phyloP scores from a whole-genome alignment of 2,888 invertebrate species.

The Spodoptera picta region DNA sequence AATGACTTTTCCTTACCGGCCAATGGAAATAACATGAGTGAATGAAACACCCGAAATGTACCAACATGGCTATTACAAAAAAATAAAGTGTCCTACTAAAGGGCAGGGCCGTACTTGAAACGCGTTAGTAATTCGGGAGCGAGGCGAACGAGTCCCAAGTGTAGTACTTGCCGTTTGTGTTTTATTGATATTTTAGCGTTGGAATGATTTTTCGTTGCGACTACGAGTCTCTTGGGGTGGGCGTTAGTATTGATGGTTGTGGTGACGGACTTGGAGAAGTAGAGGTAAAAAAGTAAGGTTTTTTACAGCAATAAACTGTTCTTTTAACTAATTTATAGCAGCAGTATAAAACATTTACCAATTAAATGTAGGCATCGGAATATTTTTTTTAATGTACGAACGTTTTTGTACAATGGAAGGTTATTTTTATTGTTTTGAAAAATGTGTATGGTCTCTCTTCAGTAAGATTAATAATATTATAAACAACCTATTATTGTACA shows the following conservation, averaged over 20 bases:
- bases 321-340: too few species aligned
- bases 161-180: constrained; percentile 74
- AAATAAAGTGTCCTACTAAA: constrained; percentile 86
- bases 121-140: constrained; percentile 79
- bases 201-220: constrained; percentile 85
- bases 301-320: too few species aligned
- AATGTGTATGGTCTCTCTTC: too few species aligned
- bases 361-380: too few species aligned
- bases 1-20: constrained; percentile 61
- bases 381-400: too few species aligned
- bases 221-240: constrained; percentile 80
- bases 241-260: constrained; percentile 81
- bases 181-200: constrained; percentile 88
- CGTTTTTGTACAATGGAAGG: too few species aligned
- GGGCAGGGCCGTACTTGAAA: constrained; percentile 75
- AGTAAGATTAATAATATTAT: too few species aligned
- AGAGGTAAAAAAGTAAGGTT: background rate
- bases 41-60: constrained; percentile 69
- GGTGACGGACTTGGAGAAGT: constrained; percentile 66
- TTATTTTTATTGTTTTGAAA: too few species aligned
- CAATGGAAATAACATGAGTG: constrained; percentile 78
- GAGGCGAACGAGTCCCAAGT: constrained; percentile 75
- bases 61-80: constrained; percentile 69
- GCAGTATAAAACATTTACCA: too few species aligned
- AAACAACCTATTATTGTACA: too few species aligned